Percentiles rank a stretch among this genome's conserved stretches.
Evolutionary conservation across 2,113 vertebrate genomes (phyloP).

Genomic region (Indicator indicator): DNA sequence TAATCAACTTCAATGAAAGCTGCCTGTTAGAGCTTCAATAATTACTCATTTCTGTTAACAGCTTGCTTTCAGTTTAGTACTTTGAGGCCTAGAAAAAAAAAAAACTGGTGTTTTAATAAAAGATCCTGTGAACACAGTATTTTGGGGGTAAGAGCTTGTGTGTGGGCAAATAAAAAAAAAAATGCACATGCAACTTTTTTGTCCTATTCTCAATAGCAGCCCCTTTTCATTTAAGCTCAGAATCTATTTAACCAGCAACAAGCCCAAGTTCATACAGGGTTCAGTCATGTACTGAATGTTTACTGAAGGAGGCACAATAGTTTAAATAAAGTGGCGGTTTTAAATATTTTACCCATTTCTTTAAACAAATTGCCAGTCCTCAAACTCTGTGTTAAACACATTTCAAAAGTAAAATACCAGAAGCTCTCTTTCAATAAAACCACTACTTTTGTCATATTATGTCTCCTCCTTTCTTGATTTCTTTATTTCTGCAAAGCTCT

Average conservation of each 20-base stretch:
- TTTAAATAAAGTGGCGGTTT: slow-evolving; percentile 83
- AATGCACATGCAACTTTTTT: slow-evolving; percentile 81
- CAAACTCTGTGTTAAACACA: slow-evolving; percentile 77
- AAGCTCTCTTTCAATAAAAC: slow-evolving; percentile 72
- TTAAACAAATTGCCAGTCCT: slow-evolving; percentile 84
- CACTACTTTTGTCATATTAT: slow-evolving; percentile 41
- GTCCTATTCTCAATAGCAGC: slow-evolving; percentile 77
- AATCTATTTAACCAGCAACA: slow-evolving; percentile 82
- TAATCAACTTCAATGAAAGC: slow-evolving; percentile 90
- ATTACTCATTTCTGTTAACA: slow-evolving; percentile 91
- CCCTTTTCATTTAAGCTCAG: slow-evolving; percentile 75
- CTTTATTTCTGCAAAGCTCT: slow-evolving; percentile 62
- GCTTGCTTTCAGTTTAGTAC: slow-evolving; percentile 86
- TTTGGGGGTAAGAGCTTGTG: slow-evolving; percentile 81
- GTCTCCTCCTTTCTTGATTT: slow-evolving; percentile 17
- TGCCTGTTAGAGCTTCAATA: slow-evolving; percentile 90
- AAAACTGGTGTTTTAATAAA: slow-evolving; percentile 77
- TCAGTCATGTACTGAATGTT: slow-evolving; percentile 84
- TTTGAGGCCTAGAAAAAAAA: slow-evolving; percentile 78
- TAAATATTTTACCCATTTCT: slow-evolving; percentile 86
- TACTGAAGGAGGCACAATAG: slow-evolving; percentile 84
- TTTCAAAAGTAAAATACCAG: slow-evolving; percentile 79
- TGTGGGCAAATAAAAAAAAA: slow-evolving; percentile 83
- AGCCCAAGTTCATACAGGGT: slow-evolving; percentile 86
- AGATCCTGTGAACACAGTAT: slow-evolving; percentile 74